Conservation (phyloP, 2,797 vertebrate genomes). For the Varecia variegata region DNA sequence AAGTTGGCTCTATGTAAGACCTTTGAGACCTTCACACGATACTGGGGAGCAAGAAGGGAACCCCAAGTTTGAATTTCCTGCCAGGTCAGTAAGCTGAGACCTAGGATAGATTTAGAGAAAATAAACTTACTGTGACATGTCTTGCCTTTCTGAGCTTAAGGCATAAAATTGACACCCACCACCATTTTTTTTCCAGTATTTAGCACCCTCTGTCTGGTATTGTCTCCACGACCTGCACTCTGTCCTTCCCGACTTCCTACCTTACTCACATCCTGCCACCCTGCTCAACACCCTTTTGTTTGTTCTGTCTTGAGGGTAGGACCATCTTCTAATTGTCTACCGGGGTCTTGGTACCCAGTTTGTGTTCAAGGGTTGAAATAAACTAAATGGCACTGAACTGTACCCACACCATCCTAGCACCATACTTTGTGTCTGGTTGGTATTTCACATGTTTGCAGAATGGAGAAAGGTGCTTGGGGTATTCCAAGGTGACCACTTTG, state of each 20-base stretch:
- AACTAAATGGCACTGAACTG: neutral
- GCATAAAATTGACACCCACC: neutral
- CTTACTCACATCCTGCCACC: neutral
- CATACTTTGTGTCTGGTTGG: neutral
- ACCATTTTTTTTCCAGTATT: neutral
- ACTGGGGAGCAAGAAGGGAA: neutral
- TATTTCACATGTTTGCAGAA: neutral
- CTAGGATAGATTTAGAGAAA: neutral
- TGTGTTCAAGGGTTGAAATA: neutral
- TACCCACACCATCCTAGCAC: neutral
- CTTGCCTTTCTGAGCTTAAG: constrained; percentile 22
- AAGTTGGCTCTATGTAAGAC: neutral
- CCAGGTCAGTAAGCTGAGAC: neutral
- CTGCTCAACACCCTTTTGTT: neutral
- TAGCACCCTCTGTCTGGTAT: neutral
- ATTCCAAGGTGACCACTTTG: neutral
- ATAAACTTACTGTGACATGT: neutral
- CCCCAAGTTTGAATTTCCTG: neutral
- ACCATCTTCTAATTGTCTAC: neutral
- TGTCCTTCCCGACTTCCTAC: neutral
- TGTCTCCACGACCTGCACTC: neutral
- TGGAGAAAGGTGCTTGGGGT: neutral
- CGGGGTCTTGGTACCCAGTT: neutral
- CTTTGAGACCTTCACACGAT: neutral
- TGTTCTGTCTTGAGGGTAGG: neutral